phyloP scores from a whole-genome alignment of 2,888 invertebrate species.

The Odontomyia ornata region DNA sequence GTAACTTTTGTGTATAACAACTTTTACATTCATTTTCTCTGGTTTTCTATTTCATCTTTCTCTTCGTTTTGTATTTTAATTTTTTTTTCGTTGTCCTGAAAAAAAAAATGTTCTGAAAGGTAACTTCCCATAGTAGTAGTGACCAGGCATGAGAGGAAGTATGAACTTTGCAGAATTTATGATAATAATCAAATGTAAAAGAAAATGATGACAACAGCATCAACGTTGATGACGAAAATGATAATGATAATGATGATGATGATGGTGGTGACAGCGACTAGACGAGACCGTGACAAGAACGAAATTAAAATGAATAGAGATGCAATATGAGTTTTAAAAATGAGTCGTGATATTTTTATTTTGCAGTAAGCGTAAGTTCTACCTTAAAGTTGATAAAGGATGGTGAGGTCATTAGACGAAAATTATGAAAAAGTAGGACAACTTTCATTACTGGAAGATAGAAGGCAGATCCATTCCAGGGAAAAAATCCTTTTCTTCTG shows the following conservation, averaged over 20 bases:
- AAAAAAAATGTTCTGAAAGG: neutral
- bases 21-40: too few species aligned
- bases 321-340: neutral
- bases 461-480: too few species aligned
- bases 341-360: too few species aligned
- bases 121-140: too few species aligned
- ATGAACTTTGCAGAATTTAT: slow-evolving; percentile 12
- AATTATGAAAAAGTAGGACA: too few species aligned
- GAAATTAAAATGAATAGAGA: slow-evolving; percentile 20
- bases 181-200: slow-evolving; percentile 17
- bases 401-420: too few species aligned
- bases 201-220: neutral
- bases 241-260: neutral
- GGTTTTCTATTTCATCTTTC: neutral
- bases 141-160: neutral
- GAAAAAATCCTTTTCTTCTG: too few species aligned
- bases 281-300: neutral
- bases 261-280: neutral
- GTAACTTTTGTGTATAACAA: neutral
- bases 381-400: too few species aligned
- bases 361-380: too few species aligned
- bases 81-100: neutral
- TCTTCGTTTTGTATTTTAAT: neutral
- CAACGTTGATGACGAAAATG: neutral
- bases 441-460: too few species aligned